These are phyloP conservation scores for Marmota flaviventris DNA, from an alignment of 2,113 vertebrate genomes.

Conservation along the genomic window DNA sequence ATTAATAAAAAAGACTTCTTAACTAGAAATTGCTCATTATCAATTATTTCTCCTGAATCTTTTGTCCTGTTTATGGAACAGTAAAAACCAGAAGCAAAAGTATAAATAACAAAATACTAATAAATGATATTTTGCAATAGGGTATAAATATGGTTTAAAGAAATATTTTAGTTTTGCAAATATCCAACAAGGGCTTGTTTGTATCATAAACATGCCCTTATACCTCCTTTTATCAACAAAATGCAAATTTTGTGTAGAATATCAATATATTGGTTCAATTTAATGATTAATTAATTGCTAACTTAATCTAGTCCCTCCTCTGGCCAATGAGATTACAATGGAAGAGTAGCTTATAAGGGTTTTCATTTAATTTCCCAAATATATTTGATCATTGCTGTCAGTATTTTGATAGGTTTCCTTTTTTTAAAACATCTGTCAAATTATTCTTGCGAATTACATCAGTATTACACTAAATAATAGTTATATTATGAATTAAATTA, in stretches of 20 bases:
- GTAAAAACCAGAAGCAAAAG: background rate
- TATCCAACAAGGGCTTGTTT: background rate
- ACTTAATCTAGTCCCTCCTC: background rate
- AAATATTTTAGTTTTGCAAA: background rate
- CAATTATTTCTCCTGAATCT: background rate
- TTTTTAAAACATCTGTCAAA: background rate
- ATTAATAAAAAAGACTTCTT: background rate
- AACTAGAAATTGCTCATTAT: background rate
- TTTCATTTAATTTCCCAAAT: background rate
- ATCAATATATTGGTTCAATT: background rate
- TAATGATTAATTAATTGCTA: background rate
- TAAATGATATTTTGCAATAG: background rate
- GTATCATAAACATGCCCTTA: background rate
- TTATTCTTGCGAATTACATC: background rate
- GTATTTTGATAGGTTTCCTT: background rate
- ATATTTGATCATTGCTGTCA: background rate
- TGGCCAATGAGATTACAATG: background rate
- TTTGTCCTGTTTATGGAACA: background rate
- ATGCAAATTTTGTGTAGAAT: background rate
- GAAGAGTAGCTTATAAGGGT: background rate
- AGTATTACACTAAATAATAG: background rate
- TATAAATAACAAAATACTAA: background rate
- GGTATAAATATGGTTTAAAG: background rate
- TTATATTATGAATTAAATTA: background rate
- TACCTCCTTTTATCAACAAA: background rate